Percentiles rank a stretch among this genome's conserved stretches.
Conservation (phyloP, 2,113 vertebrate species). For the Ascaphus truei region DNA sequence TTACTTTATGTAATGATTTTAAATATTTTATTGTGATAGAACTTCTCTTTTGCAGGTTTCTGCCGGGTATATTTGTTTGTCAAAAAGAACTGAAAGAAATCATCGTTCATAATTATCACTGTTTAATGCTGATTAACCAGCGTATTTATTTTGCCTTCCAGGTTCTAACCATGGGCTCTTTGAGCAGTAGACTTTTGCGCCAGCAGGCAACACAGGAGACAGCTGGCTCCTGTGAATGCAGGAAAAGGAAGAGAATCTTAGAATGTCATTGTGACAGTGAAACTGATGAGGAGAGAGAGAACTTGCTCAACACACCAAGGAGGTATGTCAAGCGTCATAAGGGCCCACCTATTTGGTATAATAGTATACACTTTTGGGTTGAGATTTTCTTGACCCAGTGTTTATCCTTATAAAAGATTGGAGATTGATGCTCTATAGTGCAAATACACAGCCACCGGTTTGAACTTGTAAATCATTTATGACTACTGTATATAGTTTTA, state of each 20-base stretch:
- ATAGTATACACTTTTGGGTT: no score
- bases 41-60: not conserved
- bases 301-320: slow-evolving; percentile 65
- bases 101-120: no score
- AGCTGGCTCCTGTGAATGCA: slow-evolving; percentile 61
- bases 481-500: no score
- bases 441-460: no score
- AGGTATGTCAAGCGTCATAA: slow-evolving; percentile 46
- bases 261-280: slow-evolving; percentile 68
- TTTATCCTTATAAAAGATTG: no score
- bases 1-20: no score
- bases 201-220: not conserved
- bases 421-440: no score
- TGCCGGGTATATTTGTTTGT: not conserved
- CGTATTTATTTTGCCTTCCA: not conserved
- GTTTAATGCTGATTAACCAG: not conserved
- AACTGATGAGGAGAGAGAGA: slow-evolving; percentile 64
- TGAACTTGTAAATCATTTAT: no score
- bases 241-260: slow-evolving; percentile 67
- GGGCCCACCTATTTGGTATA: not conserved
- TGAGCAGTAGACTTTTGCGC: slow-evolving; percentile 18
- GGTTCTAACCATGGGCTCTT: slow-evolving; percentile 29
- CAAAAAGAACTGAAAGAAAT: no score
- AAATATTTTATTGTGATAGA: no score
- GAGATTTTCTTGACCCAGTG: no score